phyloP scores from a whole-genome alignment of 2,888 invertebrate species.

The Frankliniella intonsa region DNA sequence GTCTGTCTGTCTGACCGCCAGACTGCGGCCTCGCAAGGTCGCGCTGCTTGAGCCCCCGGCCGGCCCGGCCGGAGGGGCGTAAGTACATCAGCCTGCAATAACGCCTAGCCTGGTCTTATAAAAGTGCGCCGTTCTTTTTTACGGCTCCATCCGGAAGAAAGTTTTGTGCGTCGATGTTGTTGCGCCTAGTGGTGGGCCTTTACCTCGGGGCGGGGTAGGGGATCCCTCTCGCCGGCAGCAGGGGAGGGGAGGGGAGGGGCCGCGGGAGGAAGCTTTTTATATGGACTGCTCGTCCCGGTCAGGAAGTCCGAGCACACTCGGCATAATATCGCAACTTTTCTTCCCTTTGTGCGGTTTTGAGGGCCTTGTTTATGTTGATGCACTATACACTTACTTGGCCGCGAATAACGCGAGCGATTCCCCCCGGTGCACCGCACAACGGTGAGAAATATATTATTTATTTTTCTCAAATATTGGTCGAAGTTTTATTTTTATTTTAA shows the following conservation, averaged over 20 bases:
- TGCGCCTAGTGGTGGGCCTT: background rate
- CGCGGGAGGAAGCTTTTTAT: too few relatives aligned
- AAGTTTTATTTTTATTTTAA: too few relatives aligned
- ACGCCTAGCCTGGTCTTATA: slow-evolving; percentile 1
- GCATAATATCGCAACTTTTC: slow-evolving; percentile 26
- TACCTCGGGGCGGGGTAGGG: background rate
- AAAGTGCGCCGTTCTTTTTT: slow-evolving; percentile 20
- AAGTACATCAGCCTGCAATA: background rate
- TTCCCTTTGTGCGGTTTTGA: slow-evolving; percentile 17
- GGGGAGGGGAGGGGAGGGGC: background rate
- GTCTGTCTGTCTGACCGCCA: background rate
- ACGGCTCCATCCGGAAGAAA: slow-evolving; percentile 6
- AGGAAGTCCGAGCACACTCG: slow-evolving; percentile 13
- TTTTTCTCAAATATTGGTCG: too few relatives aligned
- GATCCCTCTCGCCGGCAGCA: background rate
- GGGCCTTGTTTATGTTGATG: slow-evolving; percentile 22
- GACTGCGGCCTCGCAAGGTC: too few relatives aligned
- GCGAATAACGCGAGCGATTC: too few relatives aligned
- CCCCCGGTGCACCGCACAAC: too few relatives aligned
- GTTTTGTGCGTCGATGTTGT: slow-evolving; percentile 19
- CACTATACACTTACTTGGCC: background rate
- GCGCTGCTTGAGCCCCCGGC: background rate
- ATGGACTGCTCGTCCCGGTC: slow-evolving; percentile 2
- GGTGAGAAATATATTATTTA: too few relatives aligned
- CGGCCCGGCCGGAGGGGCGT: background rate